Evolutionary conservation across 2,797 vertebrate species (phyloP).

Genomic region (Clarias platycephalus): DNA sequence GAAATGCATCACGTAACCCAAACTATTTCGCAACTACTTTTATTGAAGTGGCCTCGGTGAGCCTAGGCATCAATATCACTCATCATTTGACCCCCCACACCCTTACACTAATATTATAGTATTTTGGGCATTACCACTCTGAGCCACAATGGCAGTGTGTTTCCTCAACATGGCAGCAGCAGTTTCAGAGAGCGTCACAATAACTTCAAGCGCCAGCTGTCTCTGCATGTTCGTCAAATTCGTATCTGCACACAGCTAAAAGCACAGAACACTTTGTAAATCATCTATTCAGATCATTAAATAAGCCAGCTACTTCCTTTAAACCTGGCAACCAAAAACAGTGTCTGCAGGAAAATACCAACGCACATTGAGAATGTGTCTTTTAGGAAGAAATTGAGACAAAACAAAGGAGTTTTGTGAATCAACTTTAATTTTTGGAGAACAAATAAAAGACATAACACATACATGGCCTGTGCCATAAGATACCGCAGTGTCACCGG

Average conservation of each 20-base stretch:
- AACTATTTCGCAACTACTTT: not conserved
- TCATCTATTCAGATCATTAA: not conserved
- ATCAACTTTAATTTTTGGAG: not conserved
- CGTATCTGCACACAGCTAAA: conserved; percentile 89
- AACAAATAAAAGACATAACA: not conserved
- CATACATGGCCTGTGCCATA: not conserved
- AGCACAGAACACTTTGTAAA: not conserved
- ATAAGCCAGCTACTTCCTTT: not conserved
- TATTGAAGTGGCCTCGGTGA: not conserved
- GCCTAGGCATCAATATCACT: no score
- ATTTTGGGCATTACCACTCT: conserved; percentile 84
- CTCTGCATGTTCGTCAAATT: conserved; percentile 95
- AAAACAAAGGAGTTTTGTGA: not conserved
- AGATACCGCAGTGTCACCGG: not conserved
- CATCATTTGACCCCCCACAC: not conserved
- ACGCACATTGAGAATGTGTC: not conserved
- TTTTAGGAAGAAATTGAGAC: not conserved
- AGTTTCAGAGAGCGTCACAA: conserved; percentile 95
- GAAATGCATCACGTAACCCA: not conserved
- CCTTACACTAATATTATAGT: not conserved
- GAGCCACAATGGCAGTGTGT: conserved; percentile 89
- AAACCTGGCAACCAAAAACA: not conserved
- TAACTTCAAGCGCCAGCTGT: conserved; percentile 93
- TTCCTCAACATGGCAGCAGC: conserved; percentile 97
- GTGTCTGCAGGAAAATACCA: not conserved